Base-by-base conservation (phyloP, 2,797 vertebrate species). In the Silurus aristotelis region DNA sequence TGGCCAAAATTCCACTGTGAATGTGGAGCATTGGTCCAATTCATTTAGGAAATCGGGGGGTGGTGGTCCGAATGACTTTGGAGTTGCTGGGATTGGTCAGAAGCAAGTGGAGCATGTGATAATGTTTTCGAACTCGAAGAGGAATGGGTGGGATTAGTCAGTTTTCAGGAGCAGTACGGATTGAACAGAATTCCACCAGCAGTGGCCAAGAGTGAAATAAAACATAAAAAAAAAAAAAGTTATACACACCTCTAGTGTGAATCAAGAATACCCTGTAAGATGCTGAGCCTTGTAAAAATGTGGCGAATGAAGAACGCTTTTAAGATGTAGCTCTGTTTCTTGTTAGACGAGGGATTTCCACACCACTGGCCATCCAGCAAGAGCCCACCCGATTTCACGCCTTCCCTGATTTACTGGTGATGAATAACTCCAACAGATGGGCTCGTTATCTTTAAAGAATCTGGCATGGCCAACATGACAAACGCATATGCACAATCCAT, bases 371-470 rank as follows among this genome's bases (percentile, higher is more conserved):
- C 93, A 94, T 94, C 93, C 92, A 91, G 93, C 84, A 92, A 92
- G 90, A 94, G 90, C 93, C 96, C 95, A 93, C 94, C 90, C 90
- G 88, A 92, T 96, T 97, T 96, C 95, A 95, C 94, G 92, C 93
- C 94, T 95, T 93, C 96, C 63, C 95, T 90, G 90, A 96, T 97
- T 97, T 93, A 96, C 93, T 92, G 93, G 93, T 96, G 97, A 96
- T 93, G 96, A 97, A 98, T 97, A 95, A 96, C 94, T 92, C 91
- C 92, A 96, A 95, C 97, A 99, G 97, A 97, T 98, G 97, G 75
- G 94, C 93, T 94, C 90, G 93, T 95, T 95, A 95, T 95, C 97
- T 97, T 97, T 98, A 96, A 98, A 98, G 96, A 96, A 93, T 95
- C 94, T 95, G 94, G 95, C 86, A 92, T 90, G 96, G 96, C 82